These are phyloP conservation scores for Xanthostigma xanthostigma DNA, from an alignment of 2,888 invertebrate genomes.

Conservation along the genomic window DNA sequence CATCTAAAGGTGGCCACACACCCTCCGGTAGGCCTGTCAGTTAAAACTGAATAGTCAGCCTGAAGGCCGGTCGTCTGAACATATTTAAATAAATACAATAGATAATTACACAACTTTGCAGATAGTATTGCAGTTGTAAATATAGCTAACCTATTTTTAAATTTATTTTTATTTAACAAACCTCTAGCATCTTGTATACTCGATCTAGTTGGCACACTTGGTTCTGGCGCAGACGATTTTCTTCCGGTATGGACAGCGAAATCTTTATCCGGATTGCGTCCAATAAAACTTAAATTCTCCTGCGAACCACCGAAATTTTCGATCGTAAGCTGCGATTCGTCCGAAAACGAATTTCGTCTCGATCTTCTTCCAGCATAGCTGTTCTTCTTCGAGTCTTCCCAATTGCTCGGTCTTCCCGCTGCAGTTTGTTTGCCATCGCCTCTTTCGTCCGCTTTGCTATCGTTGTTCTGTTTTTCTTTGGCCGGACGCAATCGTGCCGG, in stretches of 20 bases:
- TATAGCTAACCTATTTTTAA: too few relatives aligned
- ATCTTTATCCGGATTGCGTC: conserved; percentile 70
- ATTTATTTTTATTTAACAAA: conserved; percentile 15
- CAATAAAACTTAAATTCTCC: conserved; percentile 74
- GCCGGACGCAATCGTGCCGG: conserved; percentile 40
- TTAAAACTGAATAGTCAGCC: too few relatives aligned
- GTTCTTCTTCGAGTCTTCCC: conserved; percentile 56
- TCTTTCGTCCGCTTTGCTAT: conserved; percentile 52
- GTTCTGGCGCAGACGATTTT: conserved; percentile 33
- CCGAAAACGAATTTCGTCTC: conserved; percentile 66
- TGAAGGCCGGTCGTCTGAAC: too few relatives aligned
- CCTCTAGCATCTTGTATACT: conserved; percentile 61
- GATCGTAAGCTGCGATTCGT: conserved; percentile 79
- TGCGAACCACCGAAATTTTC: conserved; percentile 90
- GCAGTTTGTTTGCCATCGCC: conserved; percentile 31
- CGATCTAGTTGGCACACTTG: conserved; percentile 51
- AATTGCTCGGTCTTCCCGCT: conserved; percentile 73
- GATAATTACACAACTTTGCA: too few relatives aligned
- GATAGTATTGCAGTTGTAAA: too few relatives aligned
- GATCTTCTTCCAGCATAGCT: conserved; percentile 73
- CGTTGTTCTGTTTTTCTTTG: conserved; percentile 46
- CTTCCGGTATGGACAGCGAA: conserved; percentile 31
- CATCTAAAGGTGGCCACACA: too few relatives aligned
- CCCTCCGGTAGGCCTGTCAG: too few relatives aligned
- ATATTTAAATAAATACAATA: too few relatives aligned